phyloP scores from a whole-genome alignment of 2,888 invertebrate species.

The Andrena marginata region DNA sequence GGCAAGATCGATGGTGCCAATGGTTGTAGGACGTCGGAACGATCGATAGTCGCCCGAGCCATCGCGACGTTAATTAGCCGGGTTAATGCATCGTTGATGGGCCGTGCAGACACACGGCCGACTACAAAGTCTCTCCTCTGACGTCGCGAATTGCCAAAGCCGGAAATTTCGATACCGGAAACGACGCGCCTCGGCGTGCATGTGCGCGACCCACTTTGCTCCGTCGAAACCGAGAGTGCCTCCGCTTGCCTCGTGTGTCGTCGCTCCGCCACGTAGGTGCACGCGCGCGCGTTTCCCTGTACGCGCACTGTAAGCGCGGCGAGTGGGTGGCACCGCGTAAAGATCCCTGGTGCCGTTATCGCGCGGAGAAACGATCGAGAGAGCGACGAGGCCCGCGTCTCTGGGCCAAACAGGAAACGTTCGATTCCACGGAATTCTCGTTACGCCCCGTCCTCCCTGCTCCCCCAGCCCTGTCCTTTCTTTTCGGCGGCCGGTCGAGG shows the following conservation, averaged over 20 bases:
- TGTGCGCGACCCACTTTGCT: conserved; percentile 81
- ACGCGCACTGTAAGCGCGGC: conserved; percentile 1
- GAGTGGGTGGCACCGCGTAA: conserved; percentile 57
- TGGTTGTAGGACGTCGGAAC: background rate
- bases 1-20: too few relatives aligned
- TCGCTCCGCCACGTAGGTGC: background rate
- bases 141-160: conserved; percentile 76
- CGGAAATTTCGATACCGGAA: conserved; percentile 84
- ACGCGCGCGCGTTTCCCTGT: background rate
- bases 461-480: background rate
- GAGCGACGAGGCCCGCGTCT: background rate
- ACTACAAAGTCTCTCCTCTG: conserved; percentile 23
- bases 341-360: conserved; percentile 49
- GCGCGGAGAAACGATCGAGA: conserved; percentile 39
- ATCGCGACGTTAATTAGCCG: conserved; percentile 42
- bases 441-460: background rate
- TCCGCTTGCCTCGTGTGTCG: conserved; percentile 55
- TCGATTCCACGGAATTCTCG: conserved; percentile 53
- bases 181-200: conserved; percentile 60
- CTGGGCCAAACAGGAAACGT: conserved; percentile 49
- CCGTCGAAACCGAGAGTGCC: conserved; percentile 81
- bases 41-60: conserved; percentile 24
- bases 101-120: background rate
- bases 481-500: background rate
- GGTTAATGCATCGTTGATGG: conserved; percentile 31